These are phyloP conservation scores for Autographa gamma DNA, from an alignment of 2,888 invertebrate species.

Conservation along the genomic window DNA sequence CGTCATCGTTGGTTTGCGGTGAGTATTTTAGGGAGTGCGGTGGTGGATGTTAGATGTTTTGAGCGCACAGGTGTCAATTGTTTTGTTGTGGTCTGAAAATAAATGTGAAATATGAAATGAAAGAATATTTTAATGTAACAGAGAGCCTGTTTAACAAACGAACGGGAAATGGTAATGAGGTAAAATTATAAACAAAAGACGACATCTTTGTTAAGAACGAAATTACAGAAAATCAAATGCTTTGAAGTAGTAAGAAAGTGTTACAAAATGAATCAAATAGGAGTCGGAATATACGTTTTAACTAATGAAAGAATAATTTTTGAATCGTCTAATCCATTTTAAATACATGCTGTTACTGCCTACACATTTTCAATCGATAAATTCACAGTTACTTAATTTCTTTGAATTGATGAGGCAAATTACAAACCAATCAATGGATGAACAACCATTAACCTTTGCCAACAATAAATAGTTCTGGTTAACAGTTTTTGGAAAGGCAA, in stretches of 20 bases:
- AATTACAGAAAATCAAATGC: too few species aligned
- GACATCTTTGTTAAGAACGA: neutral
- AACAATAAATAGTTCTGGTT: slow-evolving; percentile 10
- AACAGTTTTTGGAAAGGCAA: slow-evolving; percentile 3
- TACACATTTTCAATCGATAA: slow-evolving; percentile 33
- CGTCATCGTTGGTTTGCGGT: slow-evolving; percentile 49
- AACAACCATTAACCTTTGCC: slow-evolving; percentile 25
- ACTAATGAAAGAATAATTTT: slow-evolving; percentile 22
- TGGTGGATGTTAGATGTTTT: neutral
- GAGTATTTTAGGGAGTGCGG: slow-evolving; percentile 12
- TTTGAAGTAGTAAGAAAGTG: slow-evolving; percentile 6
- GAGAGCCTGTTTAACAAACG: neutral
- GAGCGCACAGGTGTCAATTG: neutral
- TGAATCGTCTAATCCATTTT: slow-evolving; percentile 9
- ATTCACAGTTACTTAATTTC: slow-evolving; percentile 46
- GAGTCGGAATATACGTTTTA: slow-evolving; percentile 25
- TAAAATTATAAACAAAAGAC: neutral
- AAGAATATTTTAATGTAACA: neutral
- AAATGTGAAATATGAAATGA: neutral
- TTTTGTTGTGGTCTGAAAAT: neutral
- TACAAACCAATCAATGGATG: slow-evolving; percentile 19
- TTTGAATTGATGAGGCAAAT: slow-evolving; percentile 36
- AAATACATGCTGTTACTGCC: slow-evolving; percentile 9
- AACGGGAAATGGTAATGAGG: neutral
- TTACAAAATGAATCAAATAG: slow-evolving; percentile 28